These are phyloP conservation scores for Drosophila guanche DNA, from an alignment of 1,140 invertebrate genomes.

Conservation along the genomic window DNA sequence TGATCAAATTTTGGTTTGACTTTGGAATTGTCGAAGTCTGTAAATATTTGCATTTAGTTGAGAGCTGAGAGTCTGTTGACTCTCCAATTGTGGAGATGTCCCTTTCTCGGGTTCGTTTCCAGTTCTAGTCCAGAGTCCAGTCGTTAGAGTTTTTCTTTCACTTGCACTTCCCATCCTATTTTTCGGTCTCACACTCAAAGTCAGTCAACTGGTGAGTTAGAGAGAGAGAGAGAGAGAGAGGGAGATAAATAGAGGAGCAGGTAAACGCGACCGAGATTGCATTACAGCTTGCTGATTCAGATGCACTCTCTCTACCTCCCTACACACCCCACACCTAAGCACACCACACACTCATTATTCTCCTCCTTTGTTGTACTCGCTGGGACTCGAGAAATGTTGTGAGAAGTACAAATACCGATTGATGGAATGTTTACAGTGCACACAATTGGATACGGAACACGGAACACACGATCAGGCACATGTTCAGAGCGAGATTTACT, in stretches of 20 bases:
- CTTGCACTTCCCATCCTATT: conserved; percentile 3
- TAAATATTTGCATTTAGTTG: conserved; percentile 67
- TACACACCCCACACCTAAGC: neutral
- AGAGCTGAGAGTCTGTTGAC: conserved; percentile 17
- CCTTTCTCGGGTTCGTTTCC: conserved; percentile 17
- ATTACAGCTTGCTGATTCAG: conserved; percentile 39
- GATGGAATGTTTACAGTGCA: conserved; percentile 12
- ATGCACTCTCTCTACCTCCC: conserved; percentile 9
- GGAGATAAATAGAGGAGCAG: no score
- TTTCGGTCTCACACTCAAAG: no score
- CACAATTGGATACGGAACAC: no score
- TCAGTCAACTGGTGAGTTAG: no score
- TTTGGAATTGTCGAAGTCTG: conserved; percentile 18
- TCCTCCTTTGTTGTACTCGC: conserved; percentile 29
- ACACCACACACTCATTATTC: conserved; percentile 15
- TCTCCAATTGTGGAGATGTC: conserved; percentile 26
- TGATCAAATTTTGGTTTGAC: conserved; percentile 27
- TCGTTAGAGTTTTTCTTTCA: conserved; percentile 23
- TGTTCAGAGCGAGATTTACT: no score
- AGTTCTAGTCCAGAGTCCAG: conserved; percentile 16
- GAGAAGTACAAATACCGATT: conserved; percentile 70
- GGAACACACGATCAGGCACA: no score
- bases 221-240: no score
- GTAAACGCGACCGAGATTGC: conserved; percentile 36
- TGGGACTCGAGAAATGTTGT: conserved; percentile 70